Percentiles rank a stretch among this genome's conserved stretches.
Conservation (phyloP, 2,888 invertebrate genomes). For the Ellobium chinense region DNA sequence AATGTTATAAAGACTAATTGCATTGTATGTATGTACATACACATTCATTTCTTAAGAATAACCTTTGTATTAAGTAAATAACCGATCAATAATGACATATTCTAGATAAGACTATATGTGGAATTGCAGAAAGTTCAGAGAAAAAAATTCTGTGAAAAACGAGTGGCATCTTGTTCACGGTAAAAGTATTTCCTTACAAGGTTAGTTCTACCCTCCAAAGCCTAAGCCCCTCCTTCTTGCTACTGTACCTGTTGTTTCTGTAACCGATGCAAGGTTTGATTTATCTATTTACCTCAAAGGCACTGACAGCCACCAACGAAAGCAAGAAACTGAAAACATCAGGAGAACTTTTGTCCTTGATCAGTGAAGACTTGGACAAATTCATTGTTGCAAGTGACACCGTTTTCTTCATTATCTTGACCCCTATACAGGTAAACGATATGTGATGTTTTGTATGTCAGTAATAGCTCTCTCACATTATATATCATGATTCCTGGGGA, state of each 20-base stretch:
- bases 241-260: background rate
- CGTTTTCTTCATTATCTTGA: too few relatives aligned
- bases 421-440: background rate
- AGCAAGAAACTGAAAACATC: conserved; percentile 71
- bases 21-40: too few relatives aligned
- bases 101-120: background rate
- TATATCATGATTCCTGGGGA: too few relatives aligned
- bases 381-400: conserved; percentile 71
- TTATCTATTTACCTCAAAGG: conserved; percentile 49
- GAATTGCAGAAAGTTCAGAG: background rate
- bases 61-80: too few relatives aligned
- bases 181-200: background rate
- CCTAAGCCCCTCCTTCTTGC: too few relatives aligned
- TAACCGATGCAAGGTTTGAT: background rate
- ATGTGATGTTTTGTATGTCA: background rate
- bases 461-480: too few relatives aligned
- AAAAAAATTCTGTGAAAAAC: background rate
- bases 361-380: conserved; percentile 78
- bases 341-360: conserved; percentile 78
- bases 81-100: too few relatives aligned
- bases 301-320: conserved; percentile 73
- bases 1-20: too few relatives aligned
- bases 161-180: background rate
- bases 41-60: too few relatives aligned
- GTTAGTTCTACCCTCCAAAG: background rate